These are phyloP conservation scores for Hirtodrosophila duncani DNA, from an alignment of 2,888 invertebrate species.

Conservation along the genomic window DNA sequence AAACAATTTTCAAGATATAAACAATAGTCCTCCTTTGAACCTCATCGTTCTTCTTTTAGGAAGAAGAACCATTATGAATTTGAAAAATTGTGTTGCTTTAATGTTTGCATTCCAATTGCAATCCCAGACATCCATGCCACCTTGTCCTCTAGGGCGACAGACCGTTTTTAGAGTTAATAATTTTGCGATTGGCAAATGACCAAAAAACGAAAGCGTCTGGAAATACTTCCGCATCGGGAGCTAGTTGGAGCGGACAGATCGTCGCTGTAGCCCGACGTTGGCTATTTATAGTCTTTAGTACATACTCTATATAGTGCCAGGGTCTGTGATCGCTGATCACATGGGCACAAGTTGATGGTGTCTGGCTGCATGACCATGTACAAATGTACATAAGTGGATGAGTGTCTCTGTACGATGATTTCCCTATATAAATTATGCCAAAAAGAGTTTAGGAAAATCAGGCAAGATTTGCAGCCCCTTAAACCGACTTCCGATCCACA, in stretches of 20 bases:
- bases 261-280: constrained; percentile 38
- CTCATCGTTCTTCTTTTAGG: not conserved
- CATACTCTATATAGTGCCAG: too few relatives aligned
- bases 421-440: too few relatives aligned
- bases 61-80: not conserved
- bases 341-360: too few relatives aligned
- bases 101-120: not conserved
- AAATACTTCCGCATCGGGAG: constrained; percentile 70
- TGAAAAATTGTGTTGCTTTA: too few relatives aligned
- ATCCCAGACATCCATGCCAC: not conserved
- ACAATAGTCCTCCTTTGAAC: too few relatives aligned
- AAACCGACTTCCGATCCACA: too few relatives aligned
- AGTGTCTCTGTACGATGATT: too few relatives aligned
- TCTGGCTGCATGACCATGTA: too few relatives aligned
- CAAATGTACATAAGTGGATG: too few relatives aligned
- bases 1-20: too few relatives aligned
- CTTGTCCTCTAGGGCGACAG: not conserved
- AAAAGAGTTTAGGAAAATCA: not conserved
- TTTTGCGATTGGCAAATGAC: constrained; percentile 65
- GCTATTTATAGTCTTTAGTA: constrained; percentile 14
- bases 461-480: too few relatives aligned
- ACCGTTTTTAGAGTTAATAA: constrained; percentile 40
- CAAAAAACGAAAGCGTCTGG: constrained; percentile 59
- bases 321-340: too few relatives aligned
- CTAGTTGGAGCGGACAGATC: constrained; percentile 27